Conservation (phyloP, 2,113 vertebrate genomes). For the Noctilio leporinus region DNA sequence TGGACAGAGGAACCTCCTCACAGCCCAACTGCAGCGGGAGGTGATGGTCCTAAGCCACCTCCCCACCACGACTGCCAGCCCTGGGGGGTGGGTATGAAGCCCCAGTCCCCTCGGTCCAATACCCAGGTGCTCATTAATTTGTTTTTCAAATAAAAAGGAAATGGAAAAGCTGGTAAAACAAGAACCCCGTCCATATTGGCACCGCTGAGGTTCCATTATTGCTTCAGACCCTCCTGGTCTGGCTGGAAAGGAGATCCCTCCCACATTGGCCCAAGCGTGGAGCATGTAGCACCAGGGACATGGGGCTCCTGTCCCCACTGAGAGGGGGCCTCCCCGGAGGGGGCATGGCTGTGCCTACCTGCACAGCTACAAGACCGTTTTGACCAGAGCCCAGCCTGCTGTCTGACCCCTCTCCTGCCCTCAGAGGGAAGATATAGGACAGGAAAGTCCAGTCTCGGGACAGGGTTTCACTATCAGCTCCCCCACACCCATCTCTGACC, state of each 20-base stretch:
- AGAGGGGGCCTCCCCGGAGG: background rate
- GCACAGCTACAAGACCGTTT: background rate
- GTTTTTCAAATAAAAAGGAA: slow-evolving; percentile 38
- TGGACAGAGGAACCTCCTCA: background rate
- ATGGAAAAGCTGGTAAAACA: background rate
- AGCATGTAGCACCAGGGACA: slow-evolving; percentile 47
- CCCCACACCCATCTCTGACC: background rate
- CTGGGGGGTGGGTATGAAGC: background rate
- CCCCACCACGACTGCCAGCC: background rate
- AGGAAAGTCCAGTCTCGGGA: background rate
- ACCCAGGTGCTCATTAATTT: background rate
- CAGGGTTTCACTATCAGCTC: background rate
- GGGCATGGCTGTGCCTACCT: background rate
- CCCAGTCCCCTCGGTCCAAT: background rate
- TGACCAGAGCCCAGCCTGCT: background rate
- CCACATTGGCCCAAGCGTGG: background rate
- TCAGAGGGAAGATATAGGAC: background rate
- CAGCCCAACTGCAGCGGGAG: background rate
- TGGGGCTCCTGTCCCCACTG: background rate
- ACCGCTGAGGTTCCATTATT: slow-evolving; percentile 6
- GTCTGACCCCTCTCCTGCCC: background rate
- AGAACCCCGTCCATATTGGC: background rate
- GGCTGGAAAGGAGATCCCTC: background rate
- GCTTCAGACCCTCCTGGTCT: slow-evolving; percentile 5
- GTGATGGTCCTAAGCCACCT: background rate